phyloP scores from a whole-genome alignment of 2,797 vertebrate genomes.

The Mastacembelus armatus region DNA sequence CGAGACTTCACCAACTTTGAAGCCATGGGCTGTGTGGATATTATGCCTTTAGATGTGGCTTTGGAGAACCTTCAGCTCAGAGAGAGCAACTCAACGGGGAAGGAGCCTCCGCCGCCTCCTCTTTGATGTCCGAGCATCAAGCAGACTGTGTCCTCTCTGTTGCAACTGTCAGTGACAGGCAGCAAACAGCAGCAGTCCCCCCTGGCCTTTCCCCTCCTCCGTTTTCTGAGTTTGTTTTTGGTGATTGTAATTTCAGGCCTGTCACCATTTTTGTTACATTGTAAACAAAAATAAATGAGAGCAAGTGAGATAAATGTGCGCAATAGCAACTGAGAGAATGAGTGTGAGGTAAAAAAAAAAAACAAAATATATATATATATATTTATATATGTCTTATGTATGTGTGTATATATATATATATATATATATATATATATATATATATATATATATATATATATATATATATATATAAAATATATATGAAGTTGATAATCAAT shows the following conservation, averaged over 20 bases:
- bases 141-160: slow-evolving; percentile 99
- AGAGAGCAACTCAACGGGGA: slow-evolving; percentile 94
- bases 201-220: slow-evolving; percentile 77
- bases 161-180: slow-evolving; percentile 98
- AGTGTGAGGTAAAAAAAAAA: slow-evolving; percentile 70
- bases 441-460: slow-evolving; percentile 72
- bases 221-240: slow-evolving; percentile 89
- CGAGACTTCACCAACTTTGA: slow-evolving; percentile 97
- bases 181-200: slow-evolving; percentile 80
- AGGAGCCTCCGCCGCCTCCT: slow-evolving; percentile 98
- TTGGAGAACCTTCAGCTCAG: slow-evolving; percentile 98
- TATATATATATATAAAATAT: slow-evolving; percentile 76
- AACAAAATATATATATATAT: too few relatives aligned
- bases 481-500: slow-evolving; percentile 97
- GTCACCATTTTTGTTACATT: slow-evolving; percentile 98
- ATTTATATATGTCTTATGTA: too few relatives aligned
- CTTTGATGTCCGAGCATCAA: slow-evolving; percentile 97
- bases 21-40: slow-evolving; percentile 99
- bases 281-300: slow-evolving; percentile 94
- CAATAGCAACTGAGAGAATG: slow-evolving; percentile 66
- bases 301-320: slow-evolving; percentile 85
- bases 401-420: too few relatives aligned
- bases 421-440: too few relatives aligned
- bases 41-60: slow-evolving; percentile 99
- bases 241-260: slow-evolving; percentile 99